phyloP scores from a whole-genome alignment of 2,888 invertebrate species.

The Dolomedes plantarius region DNA sequence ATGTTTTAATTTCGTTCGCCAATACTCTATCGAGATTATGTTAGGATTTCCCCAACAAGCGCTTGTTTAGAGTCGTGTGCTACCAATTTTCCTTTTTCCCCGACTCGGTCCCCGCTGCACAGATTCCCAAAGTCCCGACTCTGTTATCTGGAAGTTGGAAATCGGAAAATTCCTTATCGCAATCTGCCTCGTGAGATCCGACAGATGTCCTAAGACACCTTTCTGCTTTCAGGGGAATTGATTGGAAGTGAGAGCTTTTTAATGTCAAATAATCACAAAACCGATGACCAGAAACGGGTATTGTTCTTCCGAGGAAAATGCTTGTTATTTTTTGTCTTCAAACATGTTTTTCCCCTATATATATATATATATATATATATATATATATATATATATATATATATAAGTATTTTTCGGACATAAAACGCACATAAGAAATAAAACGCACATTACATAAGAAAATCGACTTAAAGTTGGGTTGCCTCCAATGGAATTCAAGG shows the following conservation, averaged over 20 bases:
- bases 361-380: no score
- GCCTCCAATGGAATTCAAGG: no score
- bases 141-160: conserved; percentile 6
- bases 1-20: conserved; percentile 1
- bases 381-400: no score
- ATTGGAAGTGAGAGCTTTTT: conserved; percentile 6
- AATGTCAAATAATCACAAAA: neutral
- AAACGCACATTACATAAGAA: no score
- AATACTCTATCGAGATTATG: neutral
- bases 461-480: no score
- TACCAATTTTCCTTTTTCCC: neutral
- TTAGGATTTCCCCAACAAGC: neutral
- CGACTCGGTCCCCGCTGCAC: neutral
- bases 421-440: no score
- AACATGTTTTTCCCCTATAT: no score
- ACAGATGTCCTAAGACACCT: conserved; percentile 6
- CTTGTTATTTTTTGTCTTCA: no score
- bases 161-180: conserved; percentile 8
- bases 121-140: conserved; percentile 33
- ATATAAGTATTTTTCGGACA: no score
- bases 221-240: neutral
- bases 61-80: no score
- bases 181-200: conserved; percentile 23
- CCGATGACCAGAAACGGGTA: neutral
- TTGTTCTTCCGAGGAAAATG: no score